Evolutionary conservation across 2,888 invertebrate species (phyloP).

Genomic region (Anarsia innoxiella): DNA sequence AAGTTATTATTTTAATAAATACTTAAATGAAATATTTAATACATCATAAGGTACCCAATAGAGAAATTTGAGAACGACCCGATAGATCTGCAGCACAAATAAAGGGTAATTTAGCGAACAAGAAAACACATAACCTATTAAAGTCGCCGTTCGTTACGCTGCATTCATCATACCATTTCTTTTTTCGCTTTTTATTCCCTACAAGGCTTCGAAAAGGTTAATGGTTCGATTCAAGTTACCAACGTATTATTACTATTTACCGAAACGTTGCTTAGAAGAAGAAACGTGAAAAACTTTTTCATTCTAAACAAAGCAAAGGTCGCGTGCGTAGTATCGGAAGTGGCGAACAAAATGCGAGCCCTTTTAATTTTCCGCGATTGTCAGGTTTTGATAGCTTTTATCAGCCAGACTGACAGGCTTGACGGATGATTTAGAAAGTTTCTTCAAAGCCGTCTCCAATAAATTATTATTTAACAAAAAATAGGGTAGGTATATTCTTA

Average conservation of each 20-base stretch:
- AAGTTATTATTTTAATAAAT: too few species aligned
- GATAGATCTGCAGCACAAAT: slow-evolving; percentile 29
- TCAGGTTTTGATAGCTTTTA: slow-evolving; percentile 23
- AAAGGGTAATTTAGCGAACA: slow-evolving; percentile 42
- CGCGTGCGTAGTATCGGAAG: slow-evolving; percentile 39
- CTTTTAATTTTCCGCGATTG: slow-evolving; percentile 34
- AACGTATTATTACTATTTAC: slow-evolving; percentile 20
- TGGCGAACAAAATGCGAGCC: slow-evolving; percentile 33
- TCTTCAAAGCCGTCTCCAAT: too few species aligned
- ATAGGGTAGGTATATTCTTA: too few species aligned
- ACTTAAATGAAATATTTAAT: too few species aligned
- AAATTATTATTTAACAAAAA: too few species aligned
- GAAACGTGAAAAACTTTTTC: slow-evolving; percentile 19
- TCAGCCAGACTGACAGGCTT: slow-evolving; percentile 20
- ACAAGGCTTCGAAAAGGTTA: slow-evolving; percentile 40
- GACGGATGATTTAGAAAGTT: slow-evolving; percentile 10
- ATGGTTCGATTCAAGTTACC: slow-evolving; percentile 35
- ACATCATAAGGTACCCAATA: too few species aligned
- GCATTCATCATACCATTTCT: slow-evolving; percentile 41
- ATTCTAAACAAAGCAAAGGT: slow-evolving; percentile 25
- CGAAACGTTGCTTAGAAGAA: slow-evolving; percentile 17
- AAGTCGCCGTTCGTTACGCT: slow-evolving; percentile 36
- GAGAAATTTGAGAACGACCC: too few species aligned
- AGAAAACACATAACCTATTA: slow-evolving; percentile 46
- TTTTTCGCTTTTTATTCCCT: slow-evolving; percentile 34